Evolutionary conservation across 2,797 vertebrate species (phyloP).

Genomic region (Saguinus oedipus): DNA sequence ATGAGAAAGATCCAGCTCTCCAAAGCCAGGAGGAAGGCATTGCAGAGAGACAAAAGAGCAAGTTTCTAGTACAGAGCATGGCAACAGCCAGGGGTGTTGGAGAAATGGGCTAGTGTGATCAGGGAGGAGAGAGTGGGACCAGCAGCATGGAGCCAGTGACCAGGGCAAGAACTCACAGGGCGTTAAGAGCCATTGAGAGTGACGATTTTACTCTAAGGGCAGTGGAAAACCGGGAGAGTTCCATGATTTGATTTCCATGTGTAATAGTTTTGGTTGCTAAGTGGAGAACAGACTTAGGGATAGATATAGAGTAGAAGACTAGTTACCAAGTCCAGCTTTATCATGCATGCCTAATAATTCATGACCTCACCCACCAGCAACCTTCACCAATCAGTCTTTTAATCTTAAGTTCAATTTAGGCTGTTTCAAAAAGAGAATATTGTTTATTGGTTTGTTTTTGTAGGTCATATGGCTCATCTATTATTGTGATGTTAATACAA

Average conservation of each 20-base stretch:
- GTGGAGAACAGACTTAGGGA: neutral
- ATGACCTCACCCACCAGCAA: neutral
- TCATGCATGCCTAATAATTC: neutral
- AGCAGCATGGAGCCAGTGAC: rapidly evolving
- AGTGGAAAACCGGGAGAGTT: neutral
- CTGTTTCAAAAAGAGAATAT: neutral
- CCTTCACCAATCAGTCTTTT: neutral
- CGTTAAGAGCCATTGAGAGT: rapidly evolving
- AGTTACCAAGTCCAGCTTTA: neutral
- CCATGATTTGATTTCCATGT: neutral
- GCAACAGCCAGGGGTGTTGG: rapidly evolving
- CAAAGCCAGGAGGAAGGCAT: rapidly evolving
- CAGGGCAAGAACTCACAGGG: neutral
- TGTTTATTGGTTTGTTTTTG: neutral
- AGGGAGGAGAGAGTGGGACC: neutral
- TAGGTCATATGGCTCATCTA: neutral
- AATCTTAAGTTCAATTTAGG: neutral
- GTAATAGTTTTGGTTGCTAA: neutral
- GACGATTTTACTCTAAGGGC: no score
- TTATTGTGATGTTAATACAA: conserved; percentile 7
- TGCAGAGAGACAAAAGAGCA: no score
- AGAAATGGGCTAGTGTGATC: rapidly evolving
- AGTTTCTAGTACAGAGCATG: neutral
- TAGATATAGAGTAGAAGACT: neutral
- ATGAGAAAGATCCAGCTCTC: neutral